Percentiles rank a stretch among this genome's conserved stretches.
These are phyloP conservation scores for Fistularia commersonii DNA, from an alignment of 2,797 vertebrate species.

Conservation along the genomic window DNA sequence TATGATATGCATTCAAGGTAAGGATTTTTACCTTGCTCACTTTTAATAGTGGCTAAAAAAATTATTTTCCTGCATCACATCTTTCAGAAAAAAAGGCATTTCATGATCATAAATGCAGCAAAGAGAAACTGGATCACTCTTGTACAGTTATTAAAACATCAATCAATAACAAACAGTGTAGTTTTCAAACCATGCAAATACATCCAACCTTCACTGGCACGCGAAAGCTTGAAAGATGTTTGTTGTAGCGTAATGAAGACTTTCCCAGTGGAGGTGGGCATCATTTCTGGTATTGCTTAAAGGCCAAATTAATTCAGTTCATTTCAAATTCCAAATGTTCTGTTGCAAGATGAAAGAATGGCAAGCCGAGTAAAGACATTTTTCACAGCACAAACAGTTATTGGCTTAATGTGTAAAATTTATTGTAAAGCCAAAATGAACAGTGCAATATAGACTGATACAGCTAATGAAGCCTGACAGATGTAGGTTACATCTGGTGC, in stretches of 20 bases:
- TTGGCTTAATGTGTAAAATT: conserved; percentile 6
- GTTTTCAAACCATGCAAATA: conserved; percentile 27
- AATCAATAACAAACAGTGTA: conserved; percentile 43
- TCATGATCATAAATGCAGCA: conserved; percentile 32
- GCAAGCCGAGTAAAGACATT: not conserved
- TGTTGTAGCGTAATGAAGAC: conserved; percentile 23
- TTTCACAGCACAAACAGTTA: conserved; percentile 6
- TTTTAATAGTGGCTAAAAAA: conserved; percentile 45
- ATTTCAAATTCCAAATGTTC: not conserved
- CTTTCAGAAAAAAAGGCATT: conserved; percentile 34
- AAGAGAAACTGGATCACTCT: conserved; percentile 22
- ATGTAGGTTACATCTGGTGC: conserved; percentile 70
- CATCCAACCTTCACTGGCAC: conserved; percentile 22
- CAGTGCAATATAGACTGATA: conserved; percentile 36
- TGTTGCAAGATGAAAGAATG: too few relatives aligned
- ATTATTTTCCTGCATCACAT: conserved; percentile 23
- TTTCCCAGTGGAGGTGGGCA: conserved; percentile 21
- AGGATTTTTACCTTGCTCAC: conserved; percentile 8
- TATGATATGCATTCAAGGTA: conserved; percentile 50
- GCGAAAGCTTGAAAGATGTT: conserved; percentile 23
- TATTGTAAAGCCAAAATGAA: conserved; percentile 32
- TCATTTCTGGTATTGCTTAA: conserved; percentile 16
- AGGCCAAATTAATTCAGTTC: not conserved
- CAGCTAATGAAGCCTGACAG: conserved; percentile 67
- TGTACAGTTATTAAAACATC: conserved; percentile 50